phyloP scores from a whole-genome alignment of 2,888 invertebrate genomes.

The Octonoba sinensis region DNA sequence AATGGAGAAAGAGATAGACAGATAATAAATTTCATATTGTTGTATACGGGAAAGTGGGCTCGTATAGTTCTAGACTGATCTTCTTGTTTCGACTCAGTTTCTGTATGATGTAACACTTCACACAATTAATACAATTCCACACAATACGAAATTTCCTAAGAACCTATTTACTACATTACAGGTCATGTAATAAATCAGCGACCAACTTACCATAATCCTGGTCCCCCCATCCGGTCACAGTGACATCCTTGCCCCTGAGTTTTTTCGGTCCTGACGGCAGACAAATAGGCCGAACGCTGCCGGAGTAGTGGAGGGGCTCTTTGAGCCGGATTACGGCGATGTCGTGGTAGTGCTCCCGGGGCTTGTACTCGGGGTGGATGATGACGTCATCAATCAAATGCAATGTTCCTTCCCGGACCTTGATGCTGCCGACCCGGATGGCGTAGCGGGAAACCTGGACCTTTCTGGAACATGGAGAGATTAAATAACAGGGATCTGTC shows the following conservation, averaged over 20 bases:
- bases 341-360: slow-evolving; percentile 66
- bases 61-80: too few relatives aligned
- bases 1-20: too few relatives aligned
- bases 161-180: too few relatives aligned
- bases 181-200: too few relatives aligned
- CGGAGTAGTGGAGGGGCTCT: slow-evolving; percentile 60
- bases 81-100: too few relatives aligned
- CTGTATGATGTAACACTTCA: too few relatives aligned
- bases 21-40: too few relatives aligned
- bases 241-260: slow-evolving; percentile 49
- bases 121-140: background rate
- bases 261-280: slow-evolving; percentile 54
- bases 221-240: slow-evolving; percentile 67
- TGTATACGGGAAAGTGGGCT: too few relatives aligned
- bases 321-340: slow-evolving; percentile 66
- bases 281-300: slow-evolving; percentile 63
- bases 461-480: slow-evolving; percentile 8
- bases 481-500: too few relatives aligned
- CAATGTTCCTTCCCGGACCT: slow-evolving; percentile 30
- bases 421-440: slow-evolving; percentile 41
- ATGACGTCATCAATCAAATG: slow-evolving; percentile 47
- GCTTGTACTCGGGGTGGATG: slow-evolving; percentile 66
- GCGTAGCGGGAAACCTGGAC: slow-evolving; percentile 27
- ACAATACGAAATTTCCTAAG: too few relatives aligned
- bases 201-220: slow-evolving; percentile 61